Percentiles rank a stretch among this genome's conserved stretches.
Evolutionary conservation across 2,888 invertebrate genomes (phyloP).

Genomic region (Zonitis immaculata): DNA sequence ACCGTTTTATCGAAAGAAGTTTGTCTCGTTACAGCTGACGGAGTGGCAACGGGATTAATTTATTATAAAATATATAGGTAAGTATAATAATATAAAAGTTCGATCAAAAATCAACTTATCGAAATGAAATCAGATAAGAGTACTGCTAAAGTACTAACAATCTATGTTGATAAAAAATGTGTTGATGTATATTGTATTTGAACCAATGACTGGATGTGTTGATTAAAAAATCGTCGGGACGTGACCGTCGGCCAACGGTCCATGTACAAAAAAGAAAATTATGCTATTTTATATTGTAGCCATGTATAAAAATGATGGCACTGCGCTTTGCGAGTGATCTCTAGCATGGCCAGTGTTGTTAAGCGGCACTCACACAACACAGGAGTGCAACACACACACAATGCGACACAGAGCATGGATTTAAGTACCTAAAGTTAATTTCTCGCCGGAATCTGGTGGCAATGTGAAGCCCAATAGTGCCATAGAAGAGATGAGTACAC

Average conservation of each 20-base stretch:
- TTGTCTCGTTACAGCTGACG: constrained; percentile 17
- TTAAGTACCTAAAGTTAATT: constrained; percentile 81
- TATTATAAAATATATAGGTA: constrained; percentile 1
- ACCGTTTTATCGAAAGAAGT: constrained; percentile 13
- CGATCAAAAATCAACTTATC: neutral
- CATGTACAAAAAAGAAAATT: constrained; percentile 20
- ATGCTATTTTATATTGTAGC: constrained; percentile 18
- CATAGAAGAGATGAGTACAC: constrained; percentile 98
- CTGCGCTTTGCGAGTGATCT: constrained; percentile 35
- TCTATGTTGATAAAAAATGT: neutral
- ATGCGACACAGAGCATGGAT: constrained; percentile 29
- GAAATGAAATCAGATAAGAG: neutral
- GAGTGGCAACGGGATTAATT: constrained; percentile 14
- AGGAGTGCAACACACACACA: constrained; percentile 37
- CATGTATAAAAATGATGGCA: constrained; percentile 34
- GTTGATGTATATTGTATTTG: constrained; percentile 15
- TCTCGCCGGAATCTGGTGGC: constrained; percentile 97
- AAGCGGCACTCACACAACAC: constrained; percentile 40
- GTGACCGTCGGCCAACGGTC: constrained; percentile 17
- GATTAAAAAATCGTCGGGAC: constrained; percentile 9
- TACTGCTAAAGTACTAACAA: neutral
- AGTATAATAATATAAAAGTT: constrained; percentile 3
- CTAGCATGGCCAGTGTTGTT: constrained; percentile 35
- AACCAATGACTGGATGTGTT: constrained; percentile 3
- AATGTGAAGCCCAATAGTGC: constrained; percentile 96